Percentiles rank a stretch among this genome's conserved stretches.
These are phyloP conservation scores for Phoeniculus purpureus DNA, from an alignment of 2,797 vertebrate species.

Conservation along the genomic window DNA sequence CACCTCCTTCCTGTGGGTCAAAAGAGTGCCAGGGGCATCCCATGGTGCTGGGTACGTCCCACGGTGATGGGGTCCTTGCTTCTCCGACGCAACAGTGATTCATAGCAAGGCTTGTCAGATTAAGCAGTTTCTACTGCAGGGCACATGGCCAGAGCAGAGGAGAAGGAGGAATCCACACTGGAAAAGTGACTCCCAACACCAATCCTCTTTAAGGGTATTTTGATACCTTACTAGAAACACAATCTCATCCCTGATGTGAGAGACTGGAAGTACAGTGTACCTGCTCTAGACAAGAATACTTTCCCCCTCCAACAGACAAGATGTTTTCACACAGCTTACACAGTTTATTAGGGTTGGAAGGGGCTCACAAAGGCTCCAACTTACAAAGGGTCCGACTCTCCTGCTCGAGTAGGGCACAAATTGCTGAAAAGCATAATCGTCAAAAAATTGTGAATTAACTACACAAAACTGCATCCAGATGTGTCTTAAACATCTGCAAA, in stretches of 20 bases:
- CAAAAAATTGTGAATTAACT: too few relatives aligned
- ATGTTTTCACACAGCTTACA: too few relatives aligned
- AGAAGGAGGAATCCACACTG: neutral
- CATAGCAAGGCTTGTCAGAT: neutral
- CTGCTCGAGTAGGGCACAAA: too few relatives aligned
- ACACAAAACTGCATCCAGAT: too few relatives aligned
- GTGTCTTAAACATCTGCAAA: too few relatives aligned
- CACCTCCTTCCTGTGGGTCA: neutral
- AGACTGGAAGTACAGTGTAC: neutral
- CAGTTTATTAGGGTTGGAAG: too few relatives aligned
- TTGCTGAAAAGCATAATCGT: too few relatives aligned
- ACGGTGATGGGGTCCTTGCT: neutral
- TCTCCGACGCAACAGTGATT: neutral
- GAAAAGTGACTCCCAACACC: neutral
- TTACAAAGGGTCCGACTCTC: too few relatives aligned
- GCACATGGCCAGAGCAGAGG: neutral
- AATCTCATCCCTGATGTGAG: neutral
- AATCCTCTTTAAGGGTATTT: neutral
- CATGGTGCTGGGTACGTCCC: neutral
- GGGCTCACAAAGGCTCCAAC: too few relatives aligned
- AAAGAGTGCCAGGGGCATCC: neutral
- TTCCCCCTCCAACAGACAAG: neutral
- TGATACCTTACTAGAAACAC: neutral
- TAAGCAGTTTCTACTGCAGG: neutral
- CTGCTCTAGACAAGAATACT: neutral